Conservation (phyloP, 2,797 vertebrate species). For the Thalassophryne amazonica region DNA sequence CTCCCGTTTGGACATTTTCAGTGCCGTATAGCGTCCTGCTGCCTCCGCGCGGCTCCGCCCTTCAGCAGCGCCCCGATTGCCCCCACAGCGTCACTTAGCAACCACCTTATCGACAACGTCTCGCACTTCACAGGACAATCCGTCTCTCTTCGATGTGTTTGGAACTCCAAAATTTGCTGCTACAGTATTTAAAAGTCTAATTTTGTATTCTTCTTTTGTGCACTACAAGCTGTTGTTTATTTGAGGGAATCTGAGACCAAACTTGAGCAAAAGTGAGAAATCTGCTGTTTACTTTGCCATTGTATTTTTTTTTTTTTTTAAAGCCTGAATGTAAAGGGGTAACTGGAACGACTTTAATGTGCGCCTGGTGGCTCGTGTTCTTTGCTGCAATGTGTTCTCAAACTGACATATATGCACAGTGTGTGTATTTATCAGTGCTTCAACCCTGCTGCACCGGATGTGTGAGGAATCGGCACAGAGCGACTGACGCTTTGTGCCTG, state of each 20-base stretch:
- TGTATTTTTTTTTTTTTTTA: conserved; percentile 62
- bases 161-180: conserved; percentile 78
- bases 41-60: conserved; percentile 29
- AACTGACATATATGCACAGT: conserved; percentile 60
- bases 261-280: conserved; percentile 77
- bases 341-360: conserved; percentile 61
- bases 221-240: conserved; percentile 80
- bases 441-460: conserved; percentile 39
- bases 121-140: conserved; percentile 74
- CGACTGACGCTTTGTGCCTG: conserved; percentile 12
- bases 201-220: conserved; percentile 85
- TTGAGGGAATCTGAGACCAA: conserved; percentile 80
- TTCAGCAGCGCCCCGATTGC: conserved; percentile 28
- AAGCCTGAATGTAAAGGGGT: conserved; percentile 76
- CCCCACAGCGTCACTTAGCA: conserved; percentile 31
- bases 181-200: conserved; percentile 85
- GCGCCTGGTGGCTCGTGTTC: conserved; percentile 63
- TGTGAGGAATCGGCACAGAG: conserved; percentile 18
- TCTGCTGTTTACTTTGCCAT: conserved; percentile 75
- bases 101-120: conserved; percentile 49
- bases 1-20: conserved; percentile 41
- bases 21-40: conserved; percentile 54
- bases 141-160: conserved; percentile 48
- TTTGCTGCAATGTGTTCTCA: conserved; percentile 66
- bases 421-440: conserved; percentile 62